Evolutionary conservation across 1,140 invertebrate genomes (phyloP).

Genomic region (Oedothorax gibbosus): DNA sequence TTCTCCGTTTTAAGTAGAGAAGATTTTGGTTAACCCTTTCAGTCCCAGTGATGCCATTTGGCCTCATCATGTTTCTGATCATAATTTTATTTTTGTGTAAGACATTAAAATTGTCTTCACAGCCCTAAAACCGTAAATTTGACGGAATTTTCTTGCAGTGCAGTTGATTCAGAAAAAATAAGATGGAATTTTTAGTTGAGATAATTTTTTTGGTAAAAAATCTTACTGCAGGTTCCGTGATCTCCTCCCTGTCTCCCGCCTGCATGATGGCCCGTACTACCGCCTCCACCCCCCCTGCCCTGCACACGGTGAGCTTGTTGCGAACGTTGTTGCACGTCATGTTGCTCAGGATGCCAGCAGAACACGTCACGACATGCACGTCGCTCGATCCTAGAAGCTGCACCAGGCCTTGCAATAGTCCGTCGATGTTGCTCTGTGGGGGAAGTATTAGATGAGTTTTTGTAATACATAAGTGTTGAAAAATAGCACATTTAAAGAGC

Average conservation of each 20-base stretch:
- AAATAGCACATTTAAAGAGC: not conserved
- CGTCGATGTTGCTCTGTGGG: constrained; percentile 85
- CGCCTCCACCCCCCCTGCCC: not conserved
- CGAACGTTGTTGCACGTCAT: constrained; percentile 81
- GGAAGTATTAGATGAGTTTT: not conserved
- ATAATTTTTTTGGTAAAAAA: not conserved
- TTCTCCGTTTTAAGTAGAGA: too few species aligned
- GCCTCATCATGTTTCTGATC: too few species aligned
- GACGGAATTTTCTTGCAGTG: too few species aligned
- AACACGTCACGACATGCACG: constrained; percentile 78
- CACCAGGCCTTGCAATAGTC: constrained; percentile 88
- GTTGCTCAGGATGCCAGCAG: constrained; percentile 14
- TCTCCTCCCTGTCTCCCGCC: constrained; percentile 96
- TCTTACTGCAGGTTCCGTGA: constrained; percentile 92
- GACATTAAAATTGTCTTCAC: too few species aligned
- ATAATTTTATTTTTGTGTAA: too few species aligned
- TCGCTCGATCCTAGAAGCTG: constrained; percentile 91
- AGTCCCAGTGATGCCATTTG: too few species aligned
- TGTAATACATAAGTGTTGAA: not conserved
- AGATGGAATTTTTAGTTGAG: too few species aligned
- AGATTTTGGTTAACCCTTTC: too few species aligned
- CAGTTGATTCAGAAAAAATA: too few species aligned
- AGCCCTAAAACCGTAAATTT: too few species aligned
- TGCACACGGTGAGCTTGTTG: constrained; percentile 7
- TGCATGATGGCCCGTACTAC: too few species aligned